Conservation (phyloP, 1,140 invertebrate species). For the Archegozetes longisetosus region DNA sequence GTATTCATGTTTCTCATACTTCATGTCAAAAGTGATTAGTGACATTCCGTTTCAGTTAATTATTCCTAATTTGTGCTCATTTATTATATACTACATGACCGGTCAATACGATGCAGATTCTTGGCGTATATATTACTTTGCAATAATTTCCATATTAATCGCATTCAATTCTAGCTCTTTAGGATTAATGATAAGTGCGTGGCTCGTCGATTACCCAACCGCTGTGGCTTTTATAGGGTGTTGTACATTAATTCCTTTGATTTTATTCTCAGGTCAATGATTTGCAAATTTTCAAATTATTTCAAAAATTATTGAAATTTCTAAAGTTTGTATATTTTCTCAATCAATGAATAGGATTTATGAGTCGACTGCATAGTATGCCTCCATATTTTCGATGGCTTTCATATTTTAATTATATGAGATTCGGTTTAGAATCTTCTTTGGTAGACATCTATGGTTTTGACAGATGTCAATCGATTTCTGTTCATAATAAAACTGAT, state of each 20-base stretch:
- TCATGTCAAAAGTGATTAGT: constrained; percentile 82
- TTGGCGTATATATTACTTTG: constrained; percentile 63
- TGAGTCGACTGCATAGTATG: constrained; percentile 83
- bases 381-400: constrained; percentile 73
- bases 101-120: constrained; percentile 56
- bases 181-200: constrained; percentile 74
- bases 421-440: constrained; percentile 78
- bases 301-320: constrained; percentile 36
- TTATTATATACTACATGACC: constrained; percentile 89
- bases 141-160: constrained; percentile 67
- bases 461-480: constrained; percentile 38
- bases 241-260: constrained; percentile 67
- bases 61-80: constrained; percentile 72
- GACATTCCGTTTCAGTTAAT: constrained; percentile 89
- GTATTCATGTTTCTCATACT: constrained; percentile 92
- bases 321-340: constrained; percentile 68
- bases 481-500: no score
- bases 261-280: constrained; percentile 45
- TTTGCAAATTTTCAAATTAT: background rate
- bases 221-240: constrained; percentile 75
- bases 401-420: constrained; percentile 72
- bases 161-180: constrained; percentile 79
- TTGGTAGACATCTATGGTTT: constrained; percentile 78
- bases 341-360: constrained; percentile 62
- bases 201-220: constrained; percentile 6